phyloP scores from a whole-genome alignment of 2,797 vertebrate genomes.

The Microctenopoma lineatum region DNA sequence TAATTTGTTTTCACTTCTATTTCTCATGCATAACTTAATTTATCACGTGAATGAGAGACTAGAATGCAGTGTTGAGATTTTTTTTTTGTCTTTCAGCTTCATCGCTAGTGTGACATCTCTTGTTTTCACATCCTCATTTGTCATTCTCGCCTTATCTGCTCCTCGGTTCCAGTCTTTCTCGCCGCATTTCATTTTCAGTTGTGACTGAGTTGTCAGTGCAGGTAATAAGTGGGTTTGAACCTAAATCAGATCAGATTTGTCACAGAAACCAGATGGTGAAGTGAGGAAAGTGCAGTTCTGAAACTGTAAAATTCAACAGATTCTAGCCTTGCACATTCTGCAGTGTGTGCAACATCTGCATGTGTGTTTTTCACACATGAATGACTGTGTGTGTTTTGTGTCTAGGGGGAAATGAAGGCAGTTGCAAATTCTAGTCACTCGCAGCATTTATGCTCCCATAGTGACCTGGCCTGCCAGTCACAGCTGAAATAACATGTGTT shows the following conservation, averaged over 20 bases:
- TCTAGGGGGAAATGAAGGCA: constrained; percentile 24
- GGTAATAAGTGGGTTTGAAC: constrained; percentile 52
- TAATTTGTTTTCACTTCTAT: constrained; percentile 1
- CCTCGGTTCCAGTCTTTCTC: constrained; percentile 46
- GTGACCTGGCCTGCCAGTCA: constrained; percentile 51
- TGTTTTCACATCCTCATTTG: constrained; percentile 48
- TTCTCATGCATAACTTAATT: constrained; percentile 38
- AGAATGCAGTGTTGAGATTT: constrained; percentile 39
- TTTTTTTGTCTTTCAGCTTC: background rate
- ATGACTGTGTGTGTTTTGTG: constrained; percentile 21
- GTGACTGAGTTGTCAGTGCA: constrained; percentile 47
- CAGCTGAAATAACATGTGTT: constrained; percentile 59
- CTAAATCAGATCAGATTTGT: constrained; percentile 54
- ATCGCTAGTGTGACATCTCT: constrained; percentile 2
- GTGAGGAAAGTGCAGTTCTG: constrained; percentile 20
- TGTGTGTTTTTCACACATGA: constrained; percentile 12
- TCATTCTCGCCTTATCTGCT: constrained; percentile 62
- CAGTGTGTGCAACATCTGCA: background rate
- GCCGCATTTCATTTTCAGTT: constrained; percentile 63
- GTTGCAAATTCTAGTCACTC: constrained; percentile 44
- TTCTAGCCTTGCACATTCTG: background rate
- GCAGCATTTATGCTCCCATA: constrained; percentile 33
- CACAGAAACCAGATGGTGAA: constrained; percentile 47
- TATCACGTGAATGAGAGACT: constrained; percentile 31
- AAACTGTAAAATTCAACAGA: constrained; percentile 34